These are phyloP conservation scores for Okapia johnstoni DNA, from an alignment of 2,113 vertebrate species.

Conservation along the genomic window DNA sequence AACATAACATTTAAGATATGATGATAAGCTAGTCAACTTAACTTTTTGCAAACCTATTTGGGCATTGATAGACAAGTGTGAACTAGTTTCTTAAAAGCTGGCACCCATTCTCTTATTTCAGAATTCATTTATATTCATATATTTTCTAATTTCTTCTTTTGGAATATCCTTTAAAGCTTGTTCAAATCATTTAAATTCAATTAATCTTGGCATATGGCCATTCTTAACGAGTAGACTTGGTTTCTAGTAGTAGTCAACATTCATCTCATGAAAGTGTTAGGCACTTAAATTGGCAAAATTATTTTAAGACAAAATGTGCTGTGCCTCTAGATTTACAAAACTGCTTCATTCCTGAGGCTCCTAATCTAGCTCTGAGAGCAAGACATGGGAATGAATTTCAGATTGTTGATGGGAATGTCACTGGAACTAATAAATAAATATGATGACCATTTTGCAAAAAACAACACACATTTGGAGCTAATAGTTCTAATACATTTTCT, in stretches of 20 bases:
- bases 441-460: background rate
- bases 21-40: background rate
- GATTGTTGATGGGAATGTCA: background rate
- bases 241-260: constrained; percentile 52
- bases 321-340: constrained; percentile 33
- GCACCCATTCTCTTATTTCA: background rate
- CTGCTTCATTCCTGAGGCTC: background rate
- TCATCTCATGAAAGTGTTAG: constrained; percentile 23
- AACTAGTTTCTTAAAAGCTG: background rate
- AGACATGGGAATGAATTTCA: background rate
- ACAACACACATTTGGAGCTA: background rate
- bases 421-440: background rate
- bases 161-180: constrained; percentile 45
- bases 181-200: constrained; percentile 28
- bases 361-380: background rate
- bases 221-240: background rate
- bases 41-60: background rate
- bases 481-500: background rate
- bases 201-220: constrained; percentile 30
- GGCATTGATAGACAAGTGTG: background rate
- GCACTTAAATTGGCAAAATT: constrained; percentile 42
- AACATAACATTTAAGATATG: background rate
- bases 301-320: constrained; percentile 50
- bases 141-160: constrained; percentile 29
- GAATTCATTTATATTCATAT: constrained; percentile 31